Evolutionary conservation across 2,113 vertebrate genomes (phyloP).

Genomic region (Pseudorasbora parva): DNA sequence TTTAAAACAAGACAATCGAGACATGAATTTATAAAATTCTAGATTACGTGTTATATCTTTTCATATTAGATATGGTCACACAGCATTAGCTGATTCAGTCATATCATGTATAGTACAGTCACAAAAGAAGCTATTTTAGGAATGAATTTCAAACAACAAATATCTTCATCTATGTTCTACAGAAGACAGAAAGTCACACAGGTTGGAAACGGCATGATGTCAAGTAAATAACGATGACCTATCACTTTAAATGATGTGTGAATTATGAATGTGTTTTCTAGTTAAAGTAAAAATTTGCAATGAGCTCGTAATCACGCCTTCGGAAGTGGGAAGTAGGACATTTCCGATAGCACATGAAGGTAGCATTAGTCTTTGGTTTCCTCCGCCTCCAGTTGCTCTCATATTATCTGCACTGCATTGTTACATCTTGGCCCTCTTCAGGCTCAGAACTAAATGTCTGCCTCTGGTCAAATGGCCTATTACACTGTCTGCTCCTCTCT

Average conservation of each 20-base stretch:
- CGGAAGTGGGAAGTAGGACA: no score
- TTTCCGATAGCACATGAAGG: no score
- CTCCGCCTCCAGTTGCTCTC: neutral
- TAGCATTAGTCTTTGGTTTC: neutral
- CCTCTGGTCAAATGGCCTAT: slow-evolving; percentile 61
- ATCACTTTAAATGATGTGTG: neutral
- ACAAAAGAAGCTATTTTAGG: neutral
- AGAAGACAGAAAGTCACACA: neutral
- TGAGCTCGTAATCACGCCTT: no score
- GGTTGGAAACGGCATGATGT: neutral
- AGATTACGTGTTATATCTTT: neutral
- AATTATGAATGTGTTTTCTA: no score
- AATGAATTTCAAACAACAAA: neutral
- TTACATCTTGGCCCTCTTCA: slow-evolving; percentile 9
- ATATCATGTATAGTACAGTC: neutral
- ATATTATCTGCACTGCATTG: slow-evolving; percentile 1
- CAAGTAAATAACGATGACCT: neutral
- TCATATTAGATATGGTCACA: neutral
- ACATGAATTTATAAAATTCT: neutral
- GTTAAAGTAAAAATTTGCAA: no score
- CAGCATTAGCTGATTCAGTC: no score
- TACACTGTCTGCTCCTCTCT: slow-evolving; percentile 52
- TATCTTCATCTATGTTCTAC: neutral
- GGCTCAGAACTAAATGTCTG: slow-evolving; percentile 49
- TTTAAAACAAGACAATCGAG: slow-evolving; percentile 16